phyloP scores from a whole-genome alignment of 2,888 invertebrate species.

The Drosophila formosana region DNA sequence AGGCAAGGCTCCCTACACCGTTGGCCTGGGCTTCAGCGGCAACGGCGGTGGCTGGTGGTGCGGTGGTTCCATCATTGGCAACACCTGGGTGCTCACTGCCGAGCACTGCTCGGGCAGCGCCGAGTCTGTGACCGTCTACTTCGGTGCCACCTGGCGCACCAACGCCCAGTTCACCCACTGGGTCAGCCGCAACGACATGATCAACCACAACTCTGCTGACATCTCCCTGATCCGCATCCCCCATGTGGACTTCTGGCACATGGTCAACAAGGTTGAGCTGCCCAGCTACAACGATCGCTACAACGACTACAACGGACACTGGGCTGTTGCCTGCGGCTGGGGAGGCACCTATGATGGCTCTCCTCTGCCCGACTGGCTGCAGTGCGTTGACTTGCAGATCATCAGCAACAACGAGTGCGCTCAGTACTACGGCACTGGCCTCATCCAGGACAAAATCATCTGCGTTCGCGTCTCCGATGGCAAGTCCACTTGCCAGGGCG shows the following conservation, averaged over 20 bases:
- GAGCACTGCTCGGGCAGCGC: slow-evolving; percentile 71
- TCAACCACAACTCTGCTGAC: slow-evolving; percentile 53
- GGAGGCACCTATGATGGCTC: slow-evolving; percentile 79
- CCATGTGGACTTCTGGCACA: slow-evolving; percentile 40
- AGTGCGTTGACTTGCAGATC: slow-evolving; percentile 80
- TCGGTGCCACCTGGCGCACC: slow-evolving; percentile 64
- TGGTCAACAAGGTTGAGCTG: slow-evolving; percentile 50
- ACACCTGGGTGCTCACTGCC: slow-evolving; percentile 72
- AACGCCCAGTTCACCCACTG: slow-evolving; percentile 57
- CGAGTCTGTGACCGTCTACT: slow-evolving; percentile 58
- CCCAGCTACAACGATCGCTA: slow-evolving; percentile 50
- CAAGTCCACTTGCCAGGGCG: slow-evolving; percentile 84
- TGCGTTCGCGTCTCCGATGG: slow-evolving; percentile 53
- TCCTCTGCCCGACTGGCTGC: slow-evolving; percentile 70
- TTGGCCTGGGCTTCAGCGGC: slow-evolving; percentile 63
- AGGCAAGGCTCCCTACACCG: slow-evolving; percentile 74
- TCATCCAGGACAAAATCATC: slow-evolving; percentile 51
- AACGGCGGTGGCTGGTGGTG: slow-evolving; percentile 65
- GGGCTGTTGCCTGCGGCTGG: slow-evolving; percentile 84
- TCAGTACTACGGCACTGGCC: slow-evolving; percentile 79
- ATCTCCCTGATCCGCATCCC: slow-evolving; percentile 73
- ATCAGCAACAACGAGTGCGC: slow-evolving; percentile 82
- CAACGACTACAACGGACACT: slow-evolving; percentile 72
- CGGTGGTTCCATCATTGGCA: slow-evolving; percentile 74
- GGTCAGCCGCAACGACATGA: slow-evolving; percentile 38